Evolutionary conservation across 2,113 vertebrate species (phyloP).

Genomic region (Rattus norvegicus): DNA sequence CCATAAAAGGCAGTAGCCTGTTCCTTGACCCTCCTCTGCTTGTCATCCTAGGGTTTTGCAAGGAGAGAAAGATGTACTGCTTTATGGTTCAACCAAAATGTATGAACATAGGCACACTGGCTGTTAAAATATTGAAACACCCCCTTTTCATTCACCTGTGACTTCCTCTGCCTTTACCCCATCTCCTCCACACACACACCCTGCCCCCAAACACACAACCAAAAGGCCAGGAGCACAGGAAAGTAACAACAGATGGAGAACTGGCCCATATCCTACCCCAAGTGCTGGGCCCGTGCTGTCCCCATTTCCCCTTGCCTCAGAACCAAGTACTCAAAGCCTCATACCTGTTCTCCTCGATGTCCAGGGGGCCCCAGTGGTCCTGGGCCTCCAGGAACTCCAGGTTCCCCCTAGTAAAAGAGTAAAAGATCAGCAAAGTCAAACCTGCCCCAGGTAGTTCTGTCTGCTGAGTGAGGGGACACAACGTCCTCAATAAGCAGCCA

Average conservation of each 20-base stretch:
- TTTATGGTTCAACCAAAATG: background rate
- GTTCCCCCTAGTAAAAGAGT: conserved; percentile 86
- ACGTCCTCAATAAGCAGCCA: background rate
- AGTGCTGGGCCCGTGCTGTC: fast-evolving
- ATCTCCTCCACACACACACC: background rate
- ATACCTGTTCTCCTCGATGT: conserved; percentile 78
- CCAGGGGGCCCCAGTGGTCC: conserved; percentile 72
- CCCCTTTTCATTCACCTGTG: background rate
- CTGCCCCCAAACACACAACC: background rate
- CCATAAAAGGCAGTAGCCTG: background rate
- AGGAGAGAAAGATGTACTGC: background rate
- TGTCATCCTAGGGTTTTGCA: background rate
- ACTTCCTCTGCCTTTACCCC: background rate
- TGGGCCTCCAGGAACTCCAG: conserved; percentile 84
- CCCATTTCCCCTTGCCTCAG: background rate
- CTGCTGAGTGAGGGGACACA: background rate
- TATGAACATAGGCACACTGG: fast-evolving
- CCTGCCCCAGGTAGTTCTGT: background rate
- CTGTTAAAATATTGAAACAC: background rate
- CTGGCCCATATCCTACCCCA: background rate
- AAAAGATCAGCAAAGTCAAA: background rate
- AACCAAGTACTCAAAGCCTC: background rate
- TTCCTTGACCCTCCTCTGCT: background rate
- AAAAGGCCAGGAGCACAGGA: background rate
- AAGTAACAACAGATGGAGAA: background rate